phyloP scores from a whole-genome alignment of 1,140 invertebrate genomes.

The Mactra quadrangularis region DNA sequence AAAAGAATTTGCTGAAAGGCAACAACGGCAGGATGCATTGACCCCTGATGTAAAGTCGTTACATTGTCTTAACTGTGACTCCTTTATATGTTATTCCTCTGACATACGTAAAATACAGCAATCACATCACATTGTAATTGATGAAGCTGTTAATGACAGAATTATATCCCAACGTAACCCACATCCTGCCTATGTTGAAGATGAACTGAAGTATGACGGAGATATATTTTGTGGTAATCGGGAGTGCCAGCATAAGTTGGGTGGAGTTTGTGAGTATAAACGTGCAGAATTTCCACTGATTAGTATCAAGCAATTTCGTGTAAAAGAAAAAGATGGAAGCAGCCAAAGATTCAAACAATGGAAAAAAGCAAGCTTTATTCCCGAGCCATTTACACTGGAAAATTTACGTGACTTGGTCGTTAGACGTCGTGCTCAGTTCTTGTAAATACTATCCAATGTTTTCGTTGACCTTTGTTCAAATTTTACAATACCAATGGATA shows the following conservation, averaged over 20 bases:
- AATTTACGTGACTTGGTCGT: slow-evolving; percentile 47
- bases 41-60: slow-evolving; percentile 58
- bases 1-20: slow-evolving; percentile 39
- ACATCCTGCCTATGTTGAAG: slow-evolving; percentile 5
- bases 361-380: slow-evolving; percentile 62
- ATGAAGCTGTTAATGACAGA: slow-evolving; percentile 54
- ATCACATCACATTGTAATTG: slow-evolving; percentile 67
- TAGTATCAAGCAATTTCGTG: slow-evolving; percentile 66
- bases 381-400: slow-evolving; percentile 42
- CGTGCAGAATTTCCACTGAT: slow-evolving; percentile 66
- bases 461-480: too few species aligned
- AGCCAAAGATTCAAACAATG: slow-evolving; percentile 60
- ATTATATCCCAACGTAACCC: slow-evolving; percentile 23
- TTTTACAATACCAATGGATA: too few species aligned
- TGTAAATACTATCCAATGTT: too few species aligned
- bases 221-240: slow-evolving; percentile 46
- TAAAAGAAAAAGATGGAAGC: slow-evolving; percentile 58
- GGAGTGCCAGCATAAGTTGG: slow-evolving; percentile 69
- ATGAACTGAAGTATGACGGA: slow-evolving; percentile 59
- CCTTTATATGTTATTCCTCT: slow-evolving; percentile 64
- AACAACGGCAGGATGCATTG: slow-evolving; percentile 38
- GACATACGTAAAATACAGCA: slow-evolving; percentile 69
- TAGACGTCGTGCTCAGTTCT: neutral
- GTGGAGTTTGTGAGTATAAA: slow-evolving; percentile 63
- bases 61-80: slow-evolving; percentile 69